These are phyloP conservation scores for Oxytorus armatus DNA, from an alignment of 2,888 invertebrate species.

Conservation along the genomic window DNA sequence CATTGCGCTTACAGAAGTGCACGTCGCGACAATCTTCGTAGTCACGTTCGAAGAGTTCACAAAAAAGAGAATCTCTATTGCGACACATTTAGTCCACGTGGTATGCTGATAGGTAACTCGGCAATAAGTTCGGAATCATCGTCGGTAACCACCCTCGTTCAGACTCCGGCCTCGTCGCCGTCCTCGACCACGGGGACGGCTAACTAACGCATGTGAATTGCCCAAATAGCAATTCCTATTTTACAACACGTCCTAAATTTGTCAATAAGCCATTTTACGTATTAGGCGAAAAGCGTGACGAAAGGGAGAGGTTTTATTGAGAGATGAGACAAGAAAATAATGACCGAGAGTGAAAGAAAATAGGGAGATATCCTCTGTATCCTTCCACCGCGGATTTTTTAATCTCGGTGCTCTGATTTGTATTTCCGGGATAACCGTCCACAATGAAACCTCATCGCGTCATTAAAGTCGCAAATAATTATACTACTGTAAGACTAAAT, in stretches of 20 bases:
- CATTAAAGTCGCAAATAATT: slow-evolving; percentile 53
- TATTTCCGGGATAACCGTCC: slow-evolving; percentile 61
- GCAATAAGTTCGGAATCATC: slow-evolving; percentile 50
- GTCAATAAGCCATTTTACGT: slow-evolving; percentile 76
- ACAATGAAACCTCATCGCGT: slow-evolving; percentile 66
- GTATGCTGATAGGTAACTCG: slow-evolving; percentile 83
- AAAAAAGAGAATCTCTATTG: slow-evolving; percentile 86
- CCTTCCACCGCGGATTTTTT: slow-evolving; percentile 23
- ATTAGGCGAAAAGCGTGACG: slow-evolving; percentile 44
- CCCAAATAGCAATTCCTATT: slow-evolving; percentile 49
- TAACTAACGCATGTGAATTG: slow-evolving; percentile 74
- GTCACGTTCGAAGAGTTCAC: slow-evolving; percentile 86
- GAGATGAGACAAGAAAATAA: slow-evolving; percentile 21
- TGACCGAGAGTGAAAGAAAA: slow-evolving; percentile 25
- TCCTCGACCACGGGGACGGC: slow-evolving; percentile 77
- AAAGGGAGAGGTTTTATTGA: slow-evolving; percentile 23
- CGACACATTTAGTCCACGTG: slow-evolving; percentile 86
- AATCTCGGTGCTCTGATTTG: slow-evolving; percentile 32
- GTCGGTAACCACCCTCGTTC: slow-evolving; percentile 56
- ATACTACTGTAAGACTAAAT: slow-evolving; percentile 53
- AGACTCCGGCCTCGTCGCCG: slow-evolving; percentile 78
- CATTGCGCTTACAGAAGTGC: slow-evolving; percentile 86
- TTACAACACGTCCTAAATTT: slow-evolving; percentile 76
- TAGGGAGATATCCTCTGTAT: slow-evolving; percentile 24
- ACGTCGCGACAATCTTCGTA: slow-evolving; percentile 86